Evolutionary conservation across 2,797 vertebrate genomes (phyloP).

Genomic region (Gymnocypris eckloni): DNA sequence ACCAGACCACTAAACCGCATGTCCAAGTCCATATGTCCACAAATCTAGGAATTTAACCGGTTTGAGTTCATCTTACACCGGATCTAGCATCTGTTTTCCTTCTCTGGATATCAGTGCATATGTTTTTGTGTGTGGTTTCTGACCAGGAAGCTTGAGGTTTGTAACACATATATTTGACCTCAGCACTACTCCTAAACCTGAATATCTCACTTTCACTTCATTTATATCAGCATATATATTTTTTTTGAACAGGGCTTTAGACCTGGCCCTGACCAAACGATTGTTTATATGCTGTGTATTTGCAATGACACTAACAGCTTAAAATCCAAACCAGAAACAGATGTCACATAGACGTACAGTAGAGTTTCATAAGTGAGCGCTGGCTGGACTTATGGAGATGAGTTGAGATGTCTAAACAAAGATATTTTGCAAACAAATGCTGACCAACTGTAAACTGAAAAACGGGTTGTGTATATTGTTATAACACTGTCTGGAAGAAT

Average conservation of each 20-base stretch:
- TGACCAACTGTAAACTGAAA: conserved; percentile 4
- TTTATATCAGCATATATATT: background rate
- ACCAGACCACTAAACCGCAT: conserved; percentile 29
- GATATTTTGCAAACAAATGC: background rate
- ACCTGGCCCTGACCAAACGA: background rate
- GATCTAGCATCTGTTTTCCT: conserved; percentile 42
- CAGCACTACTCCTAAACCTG: conserved; percentile 24
- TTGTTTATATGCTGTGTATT: conserved; percentile 5
- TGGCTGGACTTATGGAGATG: background rate
- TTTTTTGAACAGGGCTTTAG: background rate
- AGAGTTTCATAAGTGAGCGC: conserved; percentile 3
- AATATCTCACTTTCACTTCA: conserved; percentile 40
- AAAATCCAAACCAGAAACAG: conserved; percentile 11
- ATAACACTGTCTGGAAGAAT: background rate
- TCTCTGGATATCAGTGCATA: conserved; percentile 5
- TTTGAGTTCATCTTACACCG: background rate
- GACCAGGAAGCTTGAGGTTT: background rate
- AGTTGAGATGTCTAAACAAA: conserved; percentile 23
- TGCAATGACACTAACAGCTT: conserved; percentile 11
- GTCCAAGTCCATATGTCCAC: conserved; percentile 44
- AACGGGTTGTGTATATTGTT: background rate
- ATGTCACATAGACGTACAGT: background rate
- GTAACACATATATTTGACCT: conserved; percentile 14
- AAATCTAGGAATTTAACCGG: conserved; percentile 16
- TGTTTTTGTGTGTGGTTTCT: conserved; percentile 1